Evolutionary conservation across 2,113 vertebrate genomes (phyloP).

Genomic region (Pterocles burchelli): DNA sequence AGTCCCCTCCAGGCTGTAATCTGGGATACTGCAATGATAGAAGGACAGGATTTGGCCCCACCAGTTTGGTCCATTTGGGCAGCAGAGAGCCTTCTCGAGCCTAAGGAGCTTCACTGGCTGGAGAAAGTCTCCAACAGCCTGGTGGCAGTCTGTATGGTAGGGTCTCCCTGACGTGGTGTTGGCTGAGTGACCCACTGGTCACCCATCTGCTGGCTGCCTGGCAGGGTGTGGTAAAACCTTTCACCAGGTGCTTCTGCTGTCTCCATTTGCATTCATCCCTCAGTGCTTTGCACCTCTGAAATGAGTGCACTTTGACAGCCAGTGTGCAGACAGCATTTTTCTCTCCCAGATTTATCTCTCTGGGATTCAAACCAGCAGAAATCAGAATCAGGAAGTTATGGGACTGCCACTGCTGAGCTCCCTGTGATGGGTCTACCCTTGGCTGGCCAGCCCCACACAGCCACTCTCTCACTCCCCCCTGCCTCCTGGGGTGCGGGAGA

Average conservation of each 20-base stretch:
- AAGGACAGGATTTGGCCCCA: background rate
- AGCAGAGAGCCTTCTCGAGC: background rate
- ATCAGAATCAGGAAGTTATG: background rate
- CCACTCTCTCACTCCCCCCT: no score
- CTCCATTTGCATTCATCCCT: background rate
- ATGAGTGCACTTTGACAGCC: background rate
- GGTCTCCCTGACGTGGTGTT: background rate
- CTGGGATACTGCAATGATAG: background rate
- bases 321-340: rapidly evolving
- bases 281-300: background rate
- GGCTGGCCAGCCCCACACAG: no score
- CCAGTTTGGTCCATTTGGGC: background rate
- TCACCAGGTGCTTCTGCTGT: background rate
- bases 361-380: background rate
- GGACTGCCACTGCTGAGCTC: background rate
- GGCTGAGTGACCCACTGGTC: background rate
- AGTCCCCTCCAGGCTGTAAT: background rate
- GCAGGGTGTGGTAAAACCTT: background rate
- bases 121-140: background rate
- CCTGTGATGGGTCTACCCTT: no score
- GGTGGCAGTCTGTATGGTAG: background rate
- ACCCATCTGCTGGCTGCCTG: background rate
- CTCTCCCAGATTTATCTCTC: background rate
- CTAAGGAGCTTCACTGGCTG: background rate
- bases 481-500: no score